These are phyloP conservation scores for Eristalis tenax DNA, from an alignment of 2,888 invertebrate genomes.

Conservation along the genomic window DNA sequence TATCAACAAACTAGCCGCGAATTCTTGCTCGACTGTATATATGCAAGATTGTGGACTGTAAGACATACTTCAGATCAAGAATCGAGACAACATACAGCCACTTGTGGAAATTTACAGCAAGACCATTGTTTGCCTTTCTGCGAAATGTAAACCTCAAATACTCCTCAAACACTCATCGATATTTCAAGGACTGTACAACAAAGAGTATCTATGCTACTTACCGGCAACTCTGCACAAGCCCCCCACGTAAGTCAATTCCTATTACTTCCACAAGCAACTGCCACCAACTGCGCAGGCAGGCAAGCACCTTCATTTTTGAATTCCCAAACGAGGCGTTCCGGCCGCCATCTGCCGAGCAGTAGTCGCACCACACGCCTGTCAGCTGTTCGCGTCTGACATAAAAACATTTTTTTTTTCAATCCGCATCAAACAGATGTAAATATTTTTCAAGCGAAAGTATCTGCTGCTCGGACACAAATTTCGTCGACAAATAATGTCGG, in stretches of 20 bases:
- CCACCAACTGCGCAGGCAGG: not conserved
- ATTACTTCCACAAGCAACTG: not conserved
- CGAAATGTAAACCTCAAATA: constrained; percentile 12
- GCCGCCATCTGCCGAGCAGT: constrained; percentile 11
- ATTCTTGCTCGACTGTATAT: too few relatives aligned
- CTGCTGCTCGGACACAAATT: not conserved
- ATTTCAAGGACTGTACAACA: not conserved
- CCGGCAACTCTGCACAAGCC: not conserved
- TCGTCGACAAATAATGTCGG: constrained; percentile 40
- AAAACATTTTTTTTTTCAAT: not conserved
- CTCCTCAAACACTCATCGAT: not conserved
- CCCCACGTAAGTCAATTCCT: not conserved
- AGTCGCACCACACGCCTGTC: not conserved
- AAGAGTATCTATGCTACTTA: not conserved
- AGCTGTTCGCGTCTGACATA: constrained; percentile 25
- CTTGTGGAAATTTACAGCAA: constrained; percentile 43
- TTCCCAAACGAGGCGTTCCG: not conserved
- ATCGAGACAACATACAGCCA: not conserved
- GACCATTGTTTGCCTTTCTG: not conserved
- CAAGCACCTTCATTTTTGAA: not conserved
- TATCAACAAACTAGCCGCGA: too few relatives aligned
- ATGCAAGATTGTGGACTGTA: too few relatives aligned
- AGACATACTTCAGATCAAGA: not conserved
- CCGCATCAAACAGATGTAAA: constrained; percentile 26
- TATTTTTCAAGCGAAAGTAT: not conserved